Evolutionary conservation across 2,797 vertebrate species (phyloP).

Genomic region (Serranus cabrilla): DNA sequence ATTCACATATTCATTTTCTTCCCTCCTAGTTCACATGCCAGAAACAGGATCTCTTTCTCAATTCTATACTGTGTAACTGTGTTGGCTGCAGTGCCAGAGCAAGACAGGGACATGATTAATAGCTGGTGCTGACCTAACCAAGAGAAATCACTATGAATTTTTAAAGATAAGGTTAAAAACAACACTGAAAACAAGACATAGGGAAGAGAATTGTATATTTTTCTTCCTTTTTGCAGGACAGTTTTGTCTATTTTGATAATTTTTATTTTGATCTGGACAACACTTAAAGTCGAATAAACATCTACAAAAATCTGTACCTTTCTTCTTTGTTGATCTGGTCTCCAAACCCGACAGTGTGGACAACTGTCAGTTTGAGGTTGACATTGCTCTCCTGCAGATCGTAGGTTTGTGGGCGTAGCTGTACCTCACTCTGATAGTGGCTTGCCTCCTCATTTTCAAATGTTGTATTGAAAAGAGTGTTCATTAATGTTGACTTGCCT

Average conservation of each 20-base stretch:
- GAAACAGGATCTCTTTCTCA: slow-evolving; percentile 27
- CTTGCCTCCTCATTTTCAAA: slow-evolving; percentile 95
- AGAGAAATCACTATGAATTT: not conserved
- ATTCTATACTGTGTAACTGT: slow-evolving; percentile 14
- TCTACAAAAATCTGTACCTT: slow-evolving; percentile 85
- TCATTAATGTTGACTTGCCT: slow-evolving; percentile 97
- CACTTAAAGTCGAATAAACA: not conserved
- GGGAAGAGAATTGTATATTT: not conserved
- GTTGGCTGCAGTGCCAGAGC: slow-evolving; percentile 32
- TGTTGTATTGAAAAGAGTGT: slow-evolving; percentile 95
- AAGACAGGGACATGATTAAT: slow-evolving; percentile 18
- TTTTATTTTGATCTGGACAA: not conserved
- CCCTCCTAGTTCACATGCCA: slow-evolving; percentile 41
- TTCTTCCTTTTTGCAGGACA: not conserved
- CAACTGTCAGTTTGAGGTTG: slow-evolving; percentile 95
- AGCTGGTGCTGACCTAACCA: slow-evolving; percentile 22
- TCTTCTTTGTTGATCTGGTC: slow-evolving; percentile 98
- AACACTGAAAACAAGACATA: too few relatives aligned
- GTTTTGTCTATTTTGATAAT: not conserved
- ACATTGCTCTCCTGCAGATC: slow-evolving; percentile 96
- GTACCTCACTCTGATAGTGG: slow-evolving; percentile 90
- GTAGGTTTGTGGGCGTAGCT: slow-evolving; percentile 89
- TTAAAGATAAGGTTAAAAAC: slow-evolving; percentile 8
- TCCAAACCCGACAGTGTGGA: slow-evolving; percentile 97
- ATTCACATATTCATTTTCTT: slow-evolving; percentile 45